Percentiles rank a stretch among this genome's conserved stretches.
Conservation (phyloP, 1,140 invertebrate species). For the Drepana arcuata region DNA sequence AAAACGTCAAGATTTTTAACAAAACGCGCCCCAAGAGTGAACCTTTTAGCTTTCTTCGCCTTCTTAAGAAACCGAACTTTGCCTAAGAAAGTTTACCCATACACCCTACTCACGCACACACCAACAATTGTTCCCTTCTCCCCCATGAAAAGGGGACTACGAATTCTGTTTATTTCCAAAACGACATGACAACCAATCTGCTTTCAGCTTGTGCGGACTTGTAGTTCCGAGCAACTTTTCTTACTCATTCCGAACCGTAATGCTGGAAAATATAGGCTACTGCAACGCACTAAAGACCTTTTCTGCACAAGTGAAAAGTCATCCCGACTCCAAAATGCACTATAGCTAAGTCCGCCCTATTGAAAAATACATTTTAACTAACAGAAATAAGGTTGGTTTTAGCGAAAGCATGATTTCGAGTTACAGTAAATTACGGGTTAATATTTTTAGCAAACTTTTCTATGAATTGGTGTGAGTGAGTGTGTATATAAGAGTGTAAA, state of each 20-base stretch:
- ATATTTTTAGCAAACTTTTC: slow-evolving; percentile 26
- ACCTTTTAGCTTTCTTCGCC: slow-evolving; percentile 66
- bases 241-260: too few relatives aligned
- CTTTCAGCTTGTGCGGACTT: too few relatives aligned
- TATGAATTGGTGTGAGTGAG: slow-evolving; percentile 25
- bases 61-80: slow-evolving; percentile 62
- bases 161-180: too few relatives aligned
- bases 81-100: slow-evolving; percentile 52
- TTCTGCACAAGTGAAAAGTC: too few relatives aligned
- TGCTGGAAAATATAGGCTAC: too few relatives aligned
- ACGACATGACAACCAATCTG: too few relatives aligned
- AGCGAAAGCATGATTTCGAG: neutral
- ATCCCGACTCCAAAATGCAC: too few relatives aligned
- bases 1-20: slow-evolving; percentile 51
- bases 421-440: slow-evolving; percentile 1
- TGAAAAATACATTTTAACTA: too few relatives aligned
- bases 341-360: too few relatives aligned
- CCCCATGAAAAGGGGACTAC: slow-evolving; percentile 3
- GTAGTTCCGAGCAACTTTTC: too few relatives aligned
- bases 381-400: neutral
- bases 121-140: slow-evolving; percentile 1
- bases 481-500: slow-evolving; percentile 19
- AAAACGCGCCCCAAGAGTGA: slow-evolving; percentile 58
- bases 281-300: too few relatives aligned
- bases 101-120: slow-evolving; percentile 42